Base-by-base conservation (phyloP, 2,888 invertebrate species). In the Ormyrus rosae region DNA sequence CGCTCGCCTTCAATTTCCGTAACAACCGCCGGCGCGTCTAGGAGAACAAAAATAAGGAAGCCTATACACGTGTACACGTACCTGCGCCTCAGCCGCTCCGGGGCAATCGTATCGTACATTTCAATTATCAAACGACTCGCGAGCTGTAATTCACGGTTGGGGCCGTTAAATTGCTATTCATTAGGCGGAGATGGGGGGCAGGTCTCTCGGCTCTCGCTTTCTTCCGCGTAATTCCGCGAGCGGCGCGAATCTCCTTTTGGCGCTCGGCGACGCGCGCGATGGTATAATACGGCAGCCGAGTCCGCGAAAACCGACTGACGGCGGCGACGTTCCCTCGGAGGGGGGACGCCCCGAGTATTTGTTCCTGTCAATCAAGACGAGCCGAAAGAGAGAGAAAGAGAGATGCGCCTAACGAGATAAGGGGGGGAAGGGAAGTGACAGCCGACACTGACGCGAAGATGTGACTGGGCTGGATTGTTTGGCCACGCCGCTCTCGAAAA, bases 301-400 rank as follows among this genome's bases (percentile, higher is more conserved):
- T 84, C 76, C 71, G 60, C 82, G 85, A 83, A 83, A 69, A 67
- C 55, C 19, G 19, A 19, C 19, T 19, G 19, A 19, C 19, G 19
- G 19, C 19, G 19, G 19, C 19, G 19, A 19, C 19, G 19, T 19
- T 19, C 19, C 19, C 67, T 1, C 75, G 58, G 73, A 11, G 6
- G 58, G 70, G 71, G 67, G 50, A 34, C 70, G 53, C 61, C 60
- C 19, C 65, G 34, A 79, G 84, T 86, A 86, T 86, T 86, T 86
- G 86, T 85, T 85, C 85, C 86, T 83, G 86, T 86, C 86, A 84
- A 86, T 86, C 86, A 86, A 86, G 85, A 80, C 84, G 81, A 85
- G 83, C 84, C 81, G 63, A 64, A 7, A 67, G 19, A 19, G 19
- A 19, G 19, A 19, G 19, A 1, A 19, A 19, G 19, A 7, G 60